Conservation (phyloP, 2,888 invertebrate species). For the Molanna angustata region DNA sequence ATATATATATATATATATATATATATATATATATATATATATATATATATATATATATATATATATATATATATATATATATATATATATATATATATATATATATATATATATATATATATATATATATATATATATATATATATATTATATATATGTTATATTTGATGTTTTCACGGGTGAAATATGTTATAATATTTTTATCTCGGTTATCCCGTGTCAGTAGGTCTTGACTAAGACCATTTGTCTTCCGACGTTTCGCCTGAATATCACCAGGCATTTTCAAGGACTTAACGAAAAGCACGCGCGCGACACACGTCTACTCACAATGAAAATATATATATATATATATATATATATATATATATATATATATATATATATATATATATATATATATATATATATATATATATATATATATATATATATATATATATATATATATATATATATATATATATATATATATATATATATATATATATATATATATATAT, state of each 20-base stretch:
- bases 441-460: not conserved
- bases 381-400: not conserved
- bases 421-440: not conserved
- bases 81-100: not conserved
- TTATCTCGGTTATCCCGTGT: no score
- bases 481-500: not conserved
- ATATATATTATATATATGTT: no score
- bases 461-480: not conserved
- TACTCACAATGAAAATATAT: no score
- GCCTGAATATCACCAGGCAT: no score
- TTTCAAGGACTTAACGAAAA: no score
- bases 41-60: conserved; percentile 5
- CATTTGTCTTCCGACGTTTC: no score
- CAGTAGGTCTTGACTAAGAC: no score
- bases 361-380: not conserved
- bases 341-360: not conserved
- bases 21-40: conserved; percentile 9
- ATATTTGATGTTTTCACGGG: no score
- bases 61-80: not conserved
- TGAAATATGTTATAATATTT: no score
- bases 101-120: not conserved
- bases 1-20: conserved; percentile 9
- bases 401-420: not conserved
- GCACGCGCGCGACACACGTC: no score
- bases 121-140: not conserved